Evolutionary conservation across 2,113 vertebrate genomes (phyloP), one percentile per base, ranked within the genome.

Genomic region (Tragelaphus buxtoni): DNA sequence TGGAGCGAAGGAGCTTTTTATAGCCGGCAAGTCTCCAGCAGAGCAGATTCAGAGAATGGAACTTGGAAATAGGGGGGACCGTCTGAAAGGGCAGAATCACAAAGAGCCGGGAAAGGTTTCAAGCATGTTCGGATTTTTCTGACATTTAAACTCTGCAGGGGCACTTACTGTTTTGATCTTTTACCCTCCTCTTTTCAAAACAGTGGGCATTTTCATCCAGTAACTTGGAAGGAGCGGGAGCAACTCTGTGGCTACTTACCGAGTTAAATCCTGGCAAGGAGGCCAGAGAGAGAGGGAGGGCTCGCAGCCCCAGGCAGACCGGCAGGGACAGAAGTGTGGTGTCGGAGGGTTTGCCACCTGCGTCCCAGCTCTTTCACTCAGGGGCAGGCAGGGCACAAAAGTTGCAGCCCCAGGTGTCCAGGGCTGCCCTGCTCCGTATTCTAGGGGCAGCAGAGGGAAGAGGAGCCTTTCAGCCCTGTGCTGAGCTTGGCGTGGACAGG

Each of bases 61-160:
- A 81, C 97, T 91, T 45, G 65, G 88, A 97, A 98, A 98, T 63
- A 51, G 94, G 91, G 93, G 93, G 95, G 89, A 77, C 85, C 39
- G 3, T 90, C 98, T 98, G 97, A 99, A 99, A 98, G 98, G 98
- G 97, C 98, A 98, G 89, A 97, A 88, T 80, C 98, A 97, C 94
- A 98, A 98, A 98, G 97, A 96, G 96, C 88, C 85, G 11, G 98
- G 96, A 98, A 98, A 97, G 98, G 97, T 96, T 98, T 97, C 97
- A 47, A 88, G 95, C 47, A 1, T 87, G 98, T 94, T 95, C 77
- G 0, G 20, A 51, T 97, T 97, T 97, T 94, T 60, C 96, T 99
- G 99, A 98, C 98, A 99, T 99, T 99, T 98, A 98, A 97, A 96
- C 98, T 97, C 98, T 14, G 49, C 98, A 88, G 98, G 98, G 96